Evolutionary conservation across 1,140 invertebrate genomes (phyloP), one percentile per base, ranked within the genome.

Genomic region (Bombus huntii): DNA sequence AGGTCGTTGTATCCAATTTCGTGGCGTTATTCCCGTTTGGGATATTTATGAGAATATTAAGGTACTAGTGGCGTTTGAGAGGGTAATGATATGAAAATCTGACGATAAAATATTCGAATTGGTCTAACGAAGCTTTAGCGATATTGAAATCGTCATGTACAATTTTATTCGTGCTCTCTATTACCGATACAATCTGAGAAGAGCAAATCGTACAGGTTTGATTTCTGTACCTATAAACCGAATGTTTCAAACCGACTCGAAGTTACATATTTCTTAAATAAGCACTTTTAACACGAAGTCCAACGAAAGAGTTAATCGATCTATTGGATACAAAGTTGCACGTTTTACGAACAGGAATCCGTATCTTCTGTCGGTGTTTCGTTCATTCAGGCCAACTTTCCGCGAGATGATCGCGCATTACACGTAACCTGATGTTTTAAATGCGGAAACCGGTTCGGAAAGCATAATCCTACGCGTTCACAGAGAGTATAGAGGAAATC

Each of bases 371-470:
- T n/a, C n/a, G 18, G 57, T 53, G 28, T 73, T 68, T 59, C 53
- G 34, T 47, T 47, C 77, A 80, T 85, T 85, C 53, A 42, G 77
- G 34, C 71, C 18, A 28, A 53, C 53, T 85, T 62, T 28, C 77
- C 68, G 53, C 53, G 53, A 22, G 76, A 85, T 80, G 83, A 42
- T 22, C 68, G 25, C 31, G 78, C 78, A 53, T 85, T 85, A 72
- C 57, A 77, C 66, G 76, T 31, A 80, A 80, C 66, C 37, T 53
- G 62, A 42, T 62, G 83, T 85, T 80, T 80, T 73, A 73, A 80
- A 80, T 39, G 68, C 62, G 68, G 42, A 37, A 85, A 85, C 83
- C 83, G 83, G 83, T 85, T 85, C 53, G 53, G 53, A 15, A 65
- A 47, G 71, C 77, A 80, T 70, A 73, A 80, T 72, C 76, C 76